phyloP scores from a whole-genome alignment of 2,797 vertebrate species.

The Ispidina lecontei region DNA sequence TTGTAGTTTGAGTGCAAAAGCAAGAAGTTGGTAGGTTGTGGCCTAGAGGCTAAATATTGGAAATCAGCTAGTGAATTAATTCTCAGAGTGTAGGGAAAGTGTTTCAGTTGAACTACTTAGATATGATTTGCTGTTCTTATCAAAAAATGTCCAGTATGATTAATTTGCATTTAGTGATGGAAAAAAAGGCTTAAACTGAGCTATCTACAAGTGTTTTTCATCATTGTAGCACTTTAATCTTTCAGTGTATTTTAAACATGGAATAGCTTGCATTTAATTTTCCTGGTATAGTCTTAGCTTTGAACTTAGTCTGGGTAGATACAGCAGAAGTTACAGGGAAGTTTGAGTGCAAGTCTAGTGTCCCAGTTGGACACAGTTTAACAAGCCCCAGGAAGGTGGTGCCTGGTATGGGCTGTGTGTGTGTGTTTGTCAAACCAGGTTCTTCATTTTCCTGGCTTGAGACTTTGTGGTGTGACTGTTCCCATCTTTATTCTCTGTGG shows the following conservation, averaged over 20 bases:
- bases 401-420: not conserved
- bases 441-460: not conserved
- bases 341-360: not conserved
- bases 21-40: not conserved
- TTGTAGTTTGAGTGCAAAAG: constrained; percentile 6
- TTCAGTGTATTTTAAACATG: constrained; percentile 4
- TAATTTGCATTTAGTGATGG: constrained; percentile 8
- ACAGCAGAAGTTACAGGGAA: not conserved
- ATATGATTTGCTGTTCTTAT: constrained; percentile 32
- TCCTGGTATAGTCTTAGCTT: not conserved
- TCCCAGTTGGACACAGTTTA: not conserved
- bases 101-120: not conserved
- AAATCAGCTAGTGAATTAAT: constrained; percentile 5
- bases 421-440: not conserved
- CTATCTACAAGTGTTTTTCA: not conserved
- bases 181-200: constrained; percentile 10
- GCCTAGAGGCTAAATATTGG: constrained; percentile 11
- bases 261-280: not conserved
- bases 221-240: not conserved
- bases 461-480: not conserved
- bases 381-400: not conserved
- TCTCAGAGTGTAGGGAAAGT: not conserved
- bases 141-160: not conserved
- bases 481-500: not conserved
- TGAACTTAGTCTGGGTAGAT: not conserved